phyloP scores from a whole-genome alignment of 2,113 vertebrate species.

The Macaca fascicularis region T2T-MFA8v1.1 NC_088393.1:7237001-7237500 shows the following conservation, averaged over 20 bases:
- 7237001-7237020: background rate
- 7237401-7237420: background rate
- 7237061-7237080: background rate
- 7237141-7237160: background rate
- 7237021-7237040: rapidly evolving
- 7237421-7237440: background rate
- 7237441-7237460: background rate
- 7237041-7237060: background rate
- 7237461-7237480: background rate
- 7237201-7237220: background rate
- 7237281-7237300: background rate
- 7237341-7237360: background rate
- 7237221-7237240: background rate
- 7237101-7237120: background rate
- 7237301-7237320: background rate
- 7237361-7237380: background rate
- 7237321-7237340: background rate
- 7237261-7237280: background rate
- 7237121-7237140: background rate
- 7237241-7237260: background rate
- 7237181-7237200: background rate
- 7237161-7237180: background rate
- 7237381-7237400: background rate
- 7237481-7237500: background rate
- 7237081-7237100: background rate